Evolutionary conservation across 2,113 vertebrate species (phyloP).

Genomic region (Ophthalmolycus amberensis): DNA sequence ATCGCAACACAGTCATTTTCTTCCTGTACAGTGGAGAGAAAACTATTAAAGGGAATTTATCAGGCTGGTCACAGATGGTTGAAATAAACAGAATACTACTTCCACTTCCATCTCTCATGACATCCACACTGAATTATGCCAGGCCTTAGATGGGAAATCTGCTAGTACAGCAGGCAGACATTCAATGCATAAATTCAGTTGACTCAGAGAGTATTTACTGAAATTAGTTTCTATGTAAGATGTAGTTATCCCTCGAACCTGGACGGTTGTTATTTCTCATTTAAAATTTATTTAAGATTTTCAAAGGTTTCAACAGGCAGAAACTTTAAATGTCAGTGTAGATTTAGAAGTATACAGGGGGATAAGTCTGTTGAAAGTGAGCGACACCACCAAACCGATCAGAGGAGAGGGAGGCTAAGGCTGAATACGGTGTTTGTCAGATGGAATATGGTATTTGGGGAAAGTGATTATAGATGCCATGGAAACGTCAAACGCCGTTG

Average conservation of each 20-base stretch:
- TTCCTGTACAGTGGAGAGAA: slow-evolving; percentile 31
- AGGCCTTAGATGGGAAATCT: slow-evolving; percentile 65
- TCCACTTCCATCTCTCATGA: slow-evolving; percentile 71
- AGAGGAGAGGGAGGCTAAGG: neutral
- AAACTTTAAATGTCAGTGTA: neutral
- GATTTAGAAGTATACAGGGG: neutral
- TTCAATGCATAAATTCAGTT: slow-evolving; percentile 60
- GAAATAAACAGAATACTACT: slow-evolving; percentile 69
- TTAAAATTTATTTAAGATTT: slow-evolving; percentile 2
- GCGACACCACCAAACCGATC: neutral
- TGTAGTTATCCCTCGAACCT: slow-evolving; percentile 13
- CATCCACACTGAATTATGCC: slow-evolving; percentile 59
- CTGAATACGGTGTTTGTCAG: neutral
- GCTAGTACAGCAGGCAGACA: slow-evolving; percentile 65
- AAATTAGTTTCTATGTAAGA: slow-evolving; percentile 26
- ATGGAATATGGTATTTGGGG: neutral
- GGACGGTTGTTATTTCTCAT: neutral
- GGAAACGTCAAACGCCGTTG: slow-evolving; percentile 16
- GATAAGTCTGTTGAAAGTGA: neutral
- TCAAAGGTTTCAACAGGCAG: slow-evolving; percentile 3
- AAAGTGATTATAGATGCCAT: slow-evolving; percentile 22
- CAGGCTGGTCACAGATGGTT: slow-evolving; percentile 68
- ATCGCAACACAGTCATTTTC: slow-evolving; percentile 25
- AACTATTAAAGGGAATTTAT: slow-evolving; percentile 61
- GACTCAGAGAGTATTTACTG: slow-evolving; percentile 32